Base-by-base conservation (phyloP, 2,888 invertebrate genomes). In the Petrolisthes manimaculis region DNA sequence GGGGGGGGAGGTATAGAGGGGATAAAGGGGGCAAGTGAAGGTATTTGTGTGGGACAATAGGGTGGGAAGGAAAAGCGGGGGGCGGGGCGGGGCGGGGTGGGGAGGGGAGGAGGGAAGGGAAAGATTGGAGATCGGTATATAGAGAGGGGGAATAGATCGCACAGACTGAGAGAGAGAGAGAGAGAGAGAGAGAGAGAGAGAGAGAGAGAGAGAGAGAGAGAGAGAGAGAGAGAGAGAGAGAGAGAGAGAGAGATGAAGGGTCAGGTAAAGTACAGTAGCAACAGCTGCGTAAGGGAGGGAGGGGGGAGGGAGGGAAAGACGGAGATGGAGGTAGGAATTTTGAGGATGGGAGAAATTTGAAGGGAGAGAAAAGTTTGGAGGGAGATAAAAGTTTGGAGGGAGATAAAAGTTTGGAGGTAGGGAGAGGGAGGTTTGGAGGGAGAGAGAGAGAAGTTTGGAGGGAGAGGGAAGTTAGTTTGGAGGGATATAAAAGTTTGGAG, bases 181-280 rank as follows among this genome's bases (percentile, higher is more conserved):
- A 78, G 51, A 78, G 53, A 54, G 8, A 54, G 9, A n/a, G 54
- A 53, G 79, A 79, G 77, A 6, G 77, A 37, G 37, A 37, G 37
- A 37, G 37, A 37, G 37, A 37, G 37, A 37, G 37, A 37, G 37
- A 37, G 9, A 18, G 61, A 12, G 61, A 61, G 61, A 61, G 37
- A 12, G 78, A 78, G 78, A 78, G 78, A 78, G 37, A 78, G 77
- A 77, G 61, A 61, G 18, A 18, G 61, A 18, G 61, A 61, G 18
- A 61, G 12, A 61, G 61, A 9, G 61, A 12, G 37, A 77, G 77
- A 37, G 37, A 77, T 5, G 53, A 18, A 77, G n/a, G 53, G n/a
- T 24, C 14, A 77, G 77, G 14, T 24, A 21, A 21, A 37, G 12
- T 12, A 21, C 24, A 75, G n/a, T 75, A 21, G 21, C n/a, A 5